These are phyloP conservation scores for Luffia ferchaultella DNA, from an alignment of 2,888 invertebrate species.

Conservation along the genomic window DNA sequence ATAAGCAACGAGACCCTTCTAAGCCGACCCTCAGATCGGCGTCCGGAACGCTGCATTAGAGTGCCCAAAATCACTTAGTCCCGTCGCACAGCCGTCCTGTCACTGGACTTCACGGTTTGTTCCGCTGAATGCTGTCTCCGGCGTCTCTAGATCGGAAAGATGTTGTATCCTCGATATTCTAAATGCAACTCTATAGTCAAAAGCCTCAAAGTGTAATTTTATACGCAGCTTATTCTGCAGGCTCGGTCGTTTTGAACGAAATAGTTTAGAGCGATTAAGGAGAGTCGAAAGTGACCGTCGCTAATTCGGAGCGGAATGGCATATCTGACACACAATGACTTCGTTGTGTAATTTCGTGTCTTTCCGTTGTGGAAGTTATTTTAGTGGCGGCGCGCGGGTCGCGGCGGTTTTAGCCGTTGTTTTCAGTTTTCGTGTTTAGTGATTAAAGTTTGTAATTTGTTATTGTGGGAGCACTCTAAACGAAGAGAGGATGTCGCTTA, in stretches of 20 bases:
- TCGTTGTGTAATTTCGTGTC: constrained; percentile 5
- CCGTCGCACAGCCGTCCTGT: neutral
- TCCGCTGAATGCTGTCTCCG: neutral
- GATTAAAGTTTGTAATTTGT: neutral
- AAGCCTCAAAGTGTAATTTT: neutral
- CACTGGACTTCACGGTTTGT: neutral
- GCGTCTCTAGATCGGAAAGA: too few species aligned
- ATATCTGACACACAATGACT: constrained; percentile 1
- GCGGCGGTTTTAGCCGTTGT: neutral
- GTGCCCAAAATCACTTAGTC: constrained; percentile 8
- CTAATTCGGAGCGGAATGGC: constrained; percentile 30
- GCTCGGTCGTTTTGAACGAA: neutral
- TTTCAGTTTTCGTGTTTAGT: neutral
- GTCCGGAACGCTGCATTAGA: constrained; percentile 6
- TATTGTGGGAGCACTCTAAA: too few species aligned
- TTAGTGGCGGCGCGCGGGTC: neutral
- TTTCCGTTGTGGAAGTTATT: too few species aligned
- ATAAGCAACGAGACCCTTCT: constrained; percentile 8
- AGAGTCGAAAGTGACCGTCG: constrained; percentile 40
- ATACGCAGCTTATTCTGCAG: neutral
- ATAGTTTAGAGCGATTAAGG: constrained; percentile 29
- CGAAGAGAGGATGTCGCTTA: constrained; percentile 1
- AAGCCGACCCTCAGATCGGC: constrained; percentile 4
- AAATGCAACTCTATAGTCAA: neutral
- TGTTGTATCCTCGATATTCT: neutral